Evolutionary conservation across 2,797 vertebrate species (phyloP), one percentile per base, ranked within the genome.

Genomic region (Gastrophryne carolinensis): DNA sequence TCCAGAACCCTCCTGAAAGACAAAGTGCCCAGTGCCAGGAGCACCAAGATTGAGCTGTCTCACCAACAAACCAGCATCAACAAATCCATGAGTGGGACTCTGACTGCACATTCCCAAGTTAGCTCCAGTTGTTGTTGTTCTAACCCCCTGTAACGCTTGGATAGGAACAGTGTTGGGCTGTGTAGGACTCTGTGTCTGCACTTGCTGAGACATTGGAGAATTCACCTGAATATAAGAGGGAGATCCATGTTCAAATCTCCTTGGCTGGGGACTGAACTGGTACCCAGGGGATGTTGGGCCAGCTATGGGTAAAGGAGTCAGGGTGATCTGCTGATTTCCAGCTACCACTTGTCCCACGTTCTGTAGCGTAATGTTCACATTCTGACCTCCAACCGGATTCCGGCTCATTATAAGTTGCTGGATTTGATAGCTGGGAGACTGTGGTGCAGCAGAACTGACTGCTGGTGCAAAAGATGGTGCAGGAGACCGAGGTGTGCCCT

Each of bases 181-280:
- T 0, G 96, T 98, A 57, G 98, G 96, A 83, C 95, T 98, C 76
- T 98, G 96, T 2, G 95, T 95, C 85, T 96, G 96, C 47, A 96
- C 91, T 26, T 96, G 87, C 21, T 96, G 96, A 6, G 96, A 92
- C 69, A 98, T 85, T 0, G 97, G 95, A 0, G 97, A 97, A 0
- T 96, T 94, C 58, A 99, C 96, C 79, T 97, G 96, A 79, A 98
- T 97, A 71, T 96, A 98, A 0, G 96, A 95, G 0, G 96, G 93
- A 9, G 95, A 92, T 1, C 93, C 92, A 61, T 94, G 94, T 63
- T 99, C 97, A 39, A 97, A 96, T 15, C 95, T 89, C 89, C 96
- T 92, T 83, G 95, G 94, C 80, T 95, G 84, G 1, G 95, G 80
- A 1, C 93, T 90, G 84, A 98, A 96, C 89, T 98, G 97, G 79